Evolutionary conservation across 2,888 invertebrate species (phyloP), one percentile per base, ranked within the genome.

Genomic region (Pristionchus entomophagus): DNA sequence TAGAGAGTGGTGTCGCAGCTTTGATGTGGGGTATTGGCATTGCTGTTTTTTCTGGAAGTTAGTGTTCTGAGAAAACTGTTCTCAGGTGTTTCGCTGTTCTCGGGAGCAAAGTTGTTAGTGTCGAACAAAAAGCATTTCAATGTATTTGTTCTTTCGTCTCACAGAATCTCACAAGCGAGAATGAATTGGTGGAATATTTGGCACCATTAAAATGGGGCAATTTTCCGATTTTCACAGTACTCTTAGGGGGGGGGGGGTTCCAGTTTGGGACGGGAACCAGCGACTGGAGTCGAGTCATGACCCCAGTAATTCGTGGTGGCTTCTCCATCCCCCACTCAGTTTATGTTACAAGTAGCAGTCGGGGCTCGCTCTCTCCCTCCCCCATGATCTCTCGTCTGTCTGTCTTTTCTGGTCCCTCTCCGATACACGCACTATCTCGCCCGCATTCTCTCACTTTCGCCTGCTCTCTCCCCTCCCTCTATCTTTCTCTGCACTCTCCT

Each of bases 321-420:
- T 65, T 65, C 78, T 35, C 51, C n/a, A 32, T 22, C 26, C 77
- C 51, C 53, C 26, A 12, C 51, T 80, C 80, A 53, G 53, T 80
- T 56, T 80, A 51, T 80, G 53, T 80, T 73, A 73, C 73, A 73
- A 73, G 59, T 82, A 56, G 41, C 82, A 41, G 49, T 82, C 59
- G 26, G 35, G 53, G 17, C 22, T 10, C 59, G 0, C 26, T 14
- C 59, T 82, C 82, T 82, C 41, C 26, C 56, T 19, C 59, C 26
- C 26, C 12, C 38, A 17, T 62, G 62, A 32, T 51, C 59, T n/a
- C n/a, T n/a, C n/a, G n/a, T 14, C 65, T 65, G 17, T 65, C 26
- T 65, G 14, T 65, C 65, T 35, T 29, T 8, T 19, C 22, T 73
- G 19, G 4, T 19, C 59, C n/a, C 59, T 59, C 59, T 59, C 22